Evolutionary conservation across 2,888 invertebrate species (phyloP), one percentile per base, ranked within the genome.

Genomic region (Keiferia lycopersicella): DNA sequence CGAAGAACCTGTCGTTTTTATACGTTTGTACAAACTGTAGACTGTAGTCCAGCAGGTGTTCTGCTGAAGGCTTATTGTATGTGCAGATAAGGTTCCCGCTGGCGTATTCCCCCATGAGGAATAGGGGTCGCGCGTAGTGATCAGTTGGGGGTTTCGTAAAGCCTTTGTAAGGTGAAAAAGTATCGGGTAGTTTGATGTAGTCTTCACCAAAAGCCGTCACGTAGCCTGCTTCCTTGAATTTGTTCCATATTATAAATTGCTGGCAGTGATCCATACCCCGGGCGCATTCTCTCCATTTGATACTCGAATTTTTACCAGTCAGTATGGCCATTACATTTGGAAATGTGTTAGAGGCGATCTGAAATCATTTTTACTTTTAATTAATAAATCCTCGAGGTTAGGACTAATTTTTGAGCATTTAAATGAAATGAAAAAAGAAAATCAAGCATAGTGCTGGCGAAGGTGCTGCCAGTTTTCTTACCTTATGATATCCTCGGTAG

Each of bases 311-410:
- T 68, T 92, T 91, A 0, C 97, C 98, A 0, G 95, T 94, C 26
- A 96, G 85, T 53, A 97, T 86, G 0, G 97, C 95, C 92, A 97
- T 95, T 53, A 98, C 83, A 82, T 98, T 98, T 0, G 98, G 97
- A 81, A 95, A 97, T 0, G 97, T 98, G 76, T 98, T 98, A 77
- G 96, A 96, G 6, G 94, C 96, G 65, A 96, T 93, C 93, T 96
- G 77, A 69, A 82, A 78, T 58, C 45, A 66, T 34, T 34, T 34
- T 34, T 8, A 34, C 10, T 10, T 34, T 4, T 4, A 26, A 26
- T 26, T 26, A 26, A 26, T 26, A 26, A 4, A 4, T 26, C 26
- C 26, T 6, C 2, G 3, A 26, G 2, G 26, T 26, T 26, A 26
- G 2, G 26, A 26, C 2, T 26, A 2, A 26, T 2, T 26, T 26